Conservation (phyloP, 2,888 invertebrate species). For the Ctena decussata region DNA sequence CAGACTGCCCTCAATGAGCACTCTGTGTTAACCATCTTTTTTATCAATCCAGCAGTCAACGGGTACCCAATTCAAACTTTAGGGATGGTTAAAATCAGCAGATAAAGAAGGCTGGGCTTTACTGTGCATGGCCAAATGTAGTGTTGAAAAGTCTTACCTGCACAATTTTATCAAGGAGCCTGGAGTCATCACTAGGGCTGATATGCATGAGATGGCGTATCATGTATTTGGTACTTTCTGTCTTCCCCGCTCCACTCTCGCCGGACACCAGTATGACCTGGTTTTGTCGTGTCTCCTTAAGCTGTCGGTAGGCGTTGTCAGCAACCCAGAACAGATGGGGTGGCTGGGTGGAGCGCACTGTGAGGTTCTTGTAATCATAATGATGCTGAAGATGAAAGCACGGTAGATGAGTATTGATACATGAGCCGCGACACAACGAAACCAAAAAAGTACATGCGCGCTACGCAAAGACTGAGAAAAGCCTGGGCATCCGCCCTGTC, state of each 20-base stretch:
- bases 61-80: too few relatives aligned
- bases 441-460: too few relatives aligned
- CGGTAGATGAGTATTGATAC: too few relatives aligned
- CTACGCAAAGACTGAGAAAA: background rate
- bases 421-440: too few relatives aligned
- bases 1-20: too few relatives aligned
- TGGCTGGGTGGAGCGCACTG: conserved; percentile 61
- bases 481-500: too few relatives aligned
- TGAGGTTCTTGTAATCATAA: conserved; percentile 67
- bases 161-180: conserved; percentile 82
- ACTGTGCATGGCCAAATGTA: too few relatives aligned
- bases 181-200: conserved; percentile 73
- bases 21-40: too few relatives aligned
- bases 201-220: conserved; percentile 81
- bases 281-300: conserved; percentile 69
- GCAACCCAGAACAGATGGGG: conserved; percentile 78
- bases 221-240: conserved; percentile 83
- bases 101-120: too few relatives aligned
- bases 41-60: too few relatives aligned
- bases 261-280: conserved; percentile 83
- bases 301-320: conserved; percentile 71
- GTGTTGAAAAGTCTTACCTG: conserved; percentile 71
- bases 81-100: too few relatives aligned
- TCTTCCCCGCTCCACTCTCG: conserved; percentile 84
- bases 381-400: conserved; percentile 67